Percentiles rank a stretch among this genome's conserved stretches.
phyloP scores from a whole-genome alignment of 2,797 vertebrate genomes.

The Argya squamiceps region DNA sequence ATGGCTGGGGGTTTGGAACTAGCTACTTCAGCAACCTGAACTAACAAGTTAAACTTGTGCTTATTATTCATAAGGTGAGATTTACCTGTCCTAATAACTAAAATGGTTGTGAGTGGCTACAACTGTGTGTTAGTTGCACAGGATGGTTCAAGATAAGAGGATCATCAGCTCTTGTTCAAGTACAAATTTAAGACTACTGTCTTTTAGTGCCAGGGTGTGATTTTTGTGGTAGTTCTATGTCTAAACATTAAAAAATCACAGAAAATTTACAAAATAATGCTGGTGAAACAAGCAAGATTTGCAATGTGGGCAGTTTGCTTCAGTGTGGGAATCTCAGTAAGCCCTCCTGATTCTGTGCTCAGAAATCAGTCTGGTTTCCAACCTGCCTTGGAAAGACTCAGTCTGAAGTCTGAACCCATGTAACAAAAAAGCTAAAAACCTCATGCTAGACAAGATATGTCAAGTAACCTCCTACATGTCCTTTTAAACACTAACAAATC shows the following conservation, averaged over 20 bases:
- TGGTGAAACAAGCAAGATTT: not conserved
- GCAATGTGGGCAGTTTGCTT: not conserved
- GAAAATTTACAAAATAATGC: not conserved
- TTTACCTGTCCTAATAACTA: not conserved
- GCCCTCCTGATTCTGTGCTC: not conserved
- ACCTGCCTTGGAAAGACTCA: not conserved
- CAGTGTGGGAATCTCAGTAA: not conserved
- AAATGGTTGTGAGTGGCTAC: not conserved
- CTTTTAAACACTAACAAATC: not conserved
- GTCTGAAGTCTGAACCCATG: not conserved
- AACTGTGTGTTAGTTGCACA: not conserved
- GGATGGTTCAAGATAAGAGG: not conserved
- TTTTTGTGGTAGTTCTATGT: not conserved
- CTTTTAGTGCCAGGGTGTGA: not conserved
- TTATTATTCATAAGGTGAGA: not conserved
- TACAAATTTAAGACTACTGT: not conserved
- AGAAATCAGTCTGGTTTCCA: not conserved
- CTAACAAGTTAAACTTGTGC: not conserved
- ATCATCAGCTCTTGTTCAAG: not conserved
- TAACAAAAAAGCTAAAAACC: not conserved
- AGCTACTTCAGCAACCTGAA: not conserved
- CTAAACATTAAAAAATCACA: not conserved
- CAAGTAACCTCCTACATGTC: not conserved
- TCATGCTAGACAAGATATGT: not conserved
- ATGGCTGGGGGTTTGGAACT: not conserved